Conservation (phyloP, 2,113 vertebrate genomes). For the Oxyruncus cristatus region DNA sequence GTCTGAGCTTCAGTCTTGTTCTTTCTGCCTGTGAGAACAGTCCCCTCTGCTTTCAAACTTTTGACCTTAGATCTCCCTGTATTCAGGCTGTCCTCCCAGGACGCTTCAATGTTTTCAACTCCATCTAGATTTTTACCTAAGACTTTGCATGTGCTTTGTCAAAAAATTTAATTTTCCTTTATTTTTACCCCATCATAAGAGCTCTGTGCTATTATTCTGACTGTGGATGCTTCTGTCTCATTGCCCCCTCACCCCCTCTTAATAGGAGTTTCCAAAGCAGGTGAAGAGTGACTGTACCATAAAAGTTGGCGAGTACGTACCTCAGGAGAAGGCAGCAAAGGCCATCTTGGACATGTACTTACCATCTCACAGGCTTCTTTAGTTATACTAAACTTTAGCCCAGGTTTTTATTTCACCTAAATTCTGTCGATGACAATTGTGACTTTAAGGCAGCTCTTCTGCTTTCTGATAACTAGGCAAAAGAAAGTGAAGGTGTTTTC, state of each 20-base stretch:
- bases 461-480: background rate
- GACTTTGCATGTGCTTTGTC: background rate
- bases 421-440: background rate
- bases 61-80: accelerated
- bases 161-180: background rate
- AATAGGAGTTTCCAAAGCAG: background rate
- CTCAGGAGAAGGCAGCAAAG: background rate
- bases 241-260: too few relatives aligned
- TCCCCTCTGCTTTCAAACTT: background rate
- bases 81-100: background rate
- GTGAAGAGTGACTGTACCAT: background rate
- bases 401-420: background rate
- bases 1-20: background rate
- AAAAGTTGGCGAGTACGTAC: background rate
- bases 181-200: background rate
- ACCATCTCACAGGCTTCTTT: background rate
- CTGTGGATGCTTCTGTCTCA: background rate
- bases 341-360: background rate
- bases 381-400: background rate
- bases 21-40: background rate
- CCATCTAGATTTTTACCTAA: background rate
- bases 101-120: background rate
- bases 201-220: background rate
- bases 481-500: background rate
- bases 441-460: background rate